These are phyloP conservation scores for Kryptolebias marmoratus DNA, from an alignment of 2,113 vertebrate species.

Conservation along the genomic window DNA sequence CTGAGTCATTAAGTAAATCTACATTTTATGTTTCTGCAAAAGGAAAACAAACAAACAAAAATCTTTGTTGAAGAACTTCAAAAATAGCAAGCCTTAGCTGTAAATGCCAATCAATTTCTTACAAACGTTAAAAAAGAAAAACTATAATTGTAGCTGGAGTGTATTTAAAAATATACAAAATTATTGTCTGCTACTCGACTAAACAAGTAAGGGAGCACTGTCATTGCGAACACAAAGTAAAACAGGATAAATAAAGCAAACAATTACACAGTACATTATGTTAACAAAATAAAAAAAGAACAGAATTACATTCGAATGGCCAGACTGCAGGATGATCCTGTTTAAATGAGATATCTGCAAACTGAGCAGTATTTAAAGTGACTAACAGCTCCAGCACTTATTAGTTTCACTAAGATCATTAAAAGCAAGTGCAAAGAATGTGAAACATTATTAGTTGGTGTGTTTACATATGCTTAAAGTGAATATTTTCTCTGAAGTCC, in stretches of 20 bases:
- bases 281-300: neutral
- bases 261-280: neutral
- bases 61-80: constrained; percentile 24
- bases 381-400: neutral
- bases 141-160: neutral
- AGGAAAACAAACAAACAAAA: constrained; percentile 7
- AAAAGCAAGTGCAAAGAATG: neutral
- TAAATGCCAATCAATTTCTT: constrained; percentile 30
- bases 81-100: constrained; percentile 5
- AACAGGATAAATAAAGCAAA: constrained; percentile 2
- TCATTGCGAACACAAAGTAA: constrained; percentile 1
- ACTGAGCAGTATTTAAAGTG: constrained; percentile 6
- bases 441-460: neutral
- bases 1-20: neutral
- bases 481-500: neutral
- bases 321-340: neutral
- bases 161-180: constrained; percentile 12
- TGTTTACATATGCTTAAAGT: constrained; percentile 2
- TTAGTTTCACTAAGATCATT: constrained; percentile 8
- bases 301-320: neutral
- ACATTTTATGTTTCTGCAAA: constrained; percentile 11
- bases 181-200: neutral
- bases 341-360: constrained; percentile 18
- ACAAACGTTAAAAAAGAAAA: constrained; percentile 11
- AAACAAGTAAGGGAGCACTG: constrained; percentile 4